Base-by-base conservation (phyloP, 2,888 invertebrate genomes). In the Hemaris fuciformis region DNA sequence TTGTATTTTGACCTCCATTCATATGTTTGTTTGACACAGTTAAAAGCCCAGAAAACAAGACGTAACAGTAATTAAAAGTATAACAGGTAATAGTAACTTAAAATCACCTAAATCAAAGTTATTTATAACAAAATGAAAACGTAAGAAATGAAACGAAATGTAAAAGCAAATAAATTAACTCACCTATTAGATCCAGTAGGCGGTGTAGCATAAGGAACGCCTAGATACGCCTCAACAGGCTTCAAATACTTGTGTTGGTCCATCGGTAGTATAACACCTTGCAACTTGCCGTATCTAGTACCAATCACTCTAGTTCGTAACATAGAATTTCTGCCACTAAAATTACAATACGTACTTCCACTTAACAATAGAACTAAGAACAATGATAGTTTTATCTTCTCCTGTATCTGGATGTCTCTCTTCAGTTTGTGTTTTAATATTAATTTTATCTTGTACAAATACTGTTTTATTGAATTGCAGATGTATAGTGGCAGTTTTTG, bases 161-260 rank as follows among this genome's bases (percentile, higher is more conserved):
- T 34, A 0, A 3, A 13, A 59, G 20, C 25, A 45, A 6, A n/a
- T 34, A 41, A 57, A 59, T 43, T 53, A 61, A 64, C 70, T 78
- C 84, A 97, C 90, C 98, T 94, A 82, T 96, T 97, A 71, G 95
- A 95, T 72, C 96, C 95, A 43, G 95, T 95, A 45, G 97, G 97
- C 31, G 97, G 96, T 57, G 97, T 97, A 3, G 97, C 97, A 85
- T 97, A 97, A 6, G 97, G 97, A 42, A 97, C 96, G 13, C 97
- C 97, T 57, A 97, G 93, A 79, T 96, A 97, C 70, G 96, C 96
- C 80, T 96, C 96, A 38, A 96, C 95, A 1, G 96, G 95, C 74
- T 96, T 96, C 73, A 96, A 89, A 81, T 94, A 95, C 69, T 95
- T 95, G 87, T 94, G 96, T 82, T 94, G 95, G 85, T 97, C 96